Evolutionary conservation across 1,140 invertebrate genomes (phyloP), one percentile per base, ranked within the genome.

Genomic region (Araneus ventricosus): DNA sequence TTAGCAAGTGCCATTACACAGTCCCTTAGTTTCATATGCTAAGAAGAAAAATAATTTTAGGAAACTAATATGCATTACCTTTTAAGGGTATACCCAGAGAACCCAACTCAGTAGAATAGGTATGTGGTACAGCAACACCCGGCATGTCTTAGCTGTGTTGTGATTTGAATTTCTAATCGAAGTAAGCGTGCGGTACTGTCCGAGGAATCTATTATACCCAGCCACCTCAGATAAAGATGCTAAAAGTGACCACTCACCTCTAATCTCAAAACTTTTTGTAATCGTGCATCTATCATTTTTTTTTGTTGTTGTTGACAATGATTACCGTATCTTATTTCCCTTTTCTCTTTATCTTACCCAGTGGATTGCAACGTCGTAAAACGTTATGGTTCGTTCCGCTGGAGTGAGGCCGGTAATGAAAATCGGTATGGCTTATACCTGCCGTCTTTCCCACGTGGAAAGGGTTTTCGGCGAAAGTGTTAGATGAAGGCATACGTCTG

Each of bases 11-110:
- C 1, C 10, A 14, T 52, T 52, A 17, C 1, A 52, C 0, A 52
- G 17, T 0, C 17, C 1, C 0, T 8, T 45, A 1, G 7, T 0
- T 10, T 45, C 6, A 3, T 52, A 14, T 52, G 10, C 45, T 52
- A 52, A 52, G 45, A 14, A 52, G 45, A 52, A 52, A 52, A 52
- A 67, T 27, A 67, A 61, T 61, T 67, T 67, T 2, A 27, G 1
- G 1, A 24, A 63, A 63, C 27, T 27, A 67, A 27, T 52, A 30
- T 27, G 14, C 7, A 84, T 17, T 84, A 84, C 82, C 82, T 57
- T 84, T 84, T n/a, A 84, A 27, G 8, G 82, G 82, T 45, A 57
- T 39, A 10, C 80, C 80, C 41, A 52, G 80, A n/a, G 80, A 84
- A 52, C 82, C 82, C 39, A 84, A 34, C 14, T 27, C 24, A 27